phyloP scores from a whole-genome alignment of 2,888 invertebrate genomes.

The Hetaerina titia region DNA sequence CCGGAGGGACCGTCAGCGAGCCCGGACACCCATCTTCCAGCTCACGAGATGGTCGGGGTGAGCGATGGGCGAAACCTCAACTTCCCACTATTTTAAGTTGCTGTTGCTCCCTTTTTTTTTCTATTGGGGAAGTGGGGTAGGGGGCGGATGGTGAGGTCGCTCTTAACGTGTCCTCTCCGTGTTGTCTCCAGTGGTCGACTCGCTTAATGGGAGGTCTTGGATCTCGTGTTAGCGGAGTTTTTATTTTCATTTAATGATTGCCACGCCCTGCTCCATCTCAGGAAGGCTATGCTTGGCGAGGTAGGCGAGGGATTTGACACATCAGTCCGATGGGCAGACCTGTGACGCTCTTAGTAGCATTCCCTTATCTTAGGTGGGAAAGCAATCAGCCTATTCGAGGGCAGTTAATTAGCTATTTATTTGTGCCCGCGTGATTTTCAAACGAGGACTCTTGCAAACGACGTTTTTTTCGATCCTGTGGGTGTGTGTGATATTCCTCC shows the following conservation, averaged over 20 bases:
- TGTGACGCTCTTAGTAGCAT: background rate
- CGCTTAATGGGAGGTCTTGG: constrained; percentile 61
- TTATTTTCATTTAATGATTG: constrained; percentile 47
- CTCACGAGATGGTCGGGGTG: background rate
- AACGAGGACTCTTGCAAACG: background rate
- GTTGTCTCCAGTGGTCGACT: constrained; percentile 50
- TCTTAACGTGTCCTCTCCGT: constrained; percentile 39
- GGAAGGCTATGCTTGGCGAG: background rate
- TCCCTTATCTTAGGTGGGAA: constrained; percentile 52
- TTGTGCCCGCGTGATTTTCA: constrained; percentile 9
- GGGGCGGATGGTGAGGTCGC: constrained; percentile 14
- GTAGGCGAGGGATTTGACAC: constrained; percentile 40
- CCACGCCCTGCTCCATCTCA: constrained; percentile 38
- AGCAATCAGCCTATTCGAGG: constrained; percentile 61
- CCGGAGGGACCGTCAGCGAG: no score
- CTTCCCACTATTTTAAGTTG: background rate
- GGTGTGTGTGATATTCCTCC: background rate
- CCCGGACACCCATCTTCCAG: no score
- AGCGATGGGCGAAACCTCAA: background rate
- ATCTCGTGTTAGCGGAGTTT: constrained; percentile 32
- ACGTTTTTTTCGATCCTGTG: background rate
- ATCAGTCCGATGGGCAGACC: constrained; percentile 40
- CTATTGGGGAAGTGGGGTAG: background rate
- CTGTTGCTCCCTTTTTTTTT: background rate
- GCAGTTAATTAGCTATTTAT: constrained; percentile 63